These are phyloP conservation scores for Piaya cayana DNA, from an alignment of 2,113 vertebrate genomes.

Conservation along the genomic window DNA sequence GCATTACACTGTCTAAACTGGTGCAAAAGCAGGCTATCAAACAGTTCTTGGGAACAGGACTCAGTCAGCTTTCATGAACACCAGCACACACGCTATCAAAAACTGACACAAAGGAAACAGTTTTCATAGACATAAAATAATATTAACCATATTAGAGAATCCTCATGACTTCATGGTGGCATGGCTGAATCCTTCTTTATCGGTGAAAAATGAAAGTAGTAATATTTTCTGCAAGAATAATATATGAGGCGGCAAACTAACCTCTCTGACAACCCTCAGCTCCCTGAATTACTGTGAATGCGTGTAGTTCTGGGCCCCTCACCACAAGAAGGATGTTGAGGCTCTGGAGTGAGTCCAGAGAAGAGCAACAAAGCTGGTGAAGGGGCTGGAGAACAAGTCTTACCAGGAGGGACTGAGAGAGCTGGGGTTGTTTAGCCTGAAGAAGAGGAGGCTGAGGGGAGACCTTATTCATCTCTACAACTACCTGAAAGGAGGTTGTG, in stretches of 20 bases:
- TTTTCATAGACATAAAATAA: not conserved
- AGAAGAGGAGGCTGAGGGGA: too few species aligned
- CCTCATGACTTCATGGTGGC: not conserved
- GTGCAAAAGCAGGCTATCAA: not conserved
- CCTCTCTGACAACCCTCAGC: not conserved
- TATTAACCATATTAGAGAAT: not conserved
- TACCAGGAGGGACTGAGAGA: too few species aligned
- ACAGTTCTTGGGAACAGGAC: not conserved
- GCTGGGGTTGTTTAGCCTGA: too few species aligned
- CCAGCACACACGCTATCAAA: rapidly evolving
- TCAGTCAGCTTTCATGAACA: not conserved
- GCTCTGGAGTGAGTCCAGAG: too few species aligned
- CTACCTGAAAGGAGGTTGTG: too few species aligned
- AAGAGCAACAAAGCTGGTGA: too few species aligned
- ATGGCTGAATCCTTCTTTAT: not conserved
- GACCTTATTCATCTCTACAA: too few species aligned
- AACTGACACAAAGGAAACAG: not conserved
- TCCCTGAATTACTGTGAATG: not conserved
- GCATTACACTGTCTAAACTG: not conserved
- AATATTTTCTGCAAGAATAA: not conserved
- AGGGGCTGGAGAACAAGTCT: too few species aligned
- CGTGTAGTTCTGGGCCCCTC: too few species aligned
- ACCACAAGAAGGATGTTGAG: too few species aligned
- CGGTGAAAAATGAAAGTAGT: not conserved
- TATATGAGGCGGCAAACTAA: not conserved